Evolutionary conservation across 2,888 invertebrate genomes (phyloP), one percentile per base, ranked within the genome.

Genomic region (Fragum fragum): DNA sequence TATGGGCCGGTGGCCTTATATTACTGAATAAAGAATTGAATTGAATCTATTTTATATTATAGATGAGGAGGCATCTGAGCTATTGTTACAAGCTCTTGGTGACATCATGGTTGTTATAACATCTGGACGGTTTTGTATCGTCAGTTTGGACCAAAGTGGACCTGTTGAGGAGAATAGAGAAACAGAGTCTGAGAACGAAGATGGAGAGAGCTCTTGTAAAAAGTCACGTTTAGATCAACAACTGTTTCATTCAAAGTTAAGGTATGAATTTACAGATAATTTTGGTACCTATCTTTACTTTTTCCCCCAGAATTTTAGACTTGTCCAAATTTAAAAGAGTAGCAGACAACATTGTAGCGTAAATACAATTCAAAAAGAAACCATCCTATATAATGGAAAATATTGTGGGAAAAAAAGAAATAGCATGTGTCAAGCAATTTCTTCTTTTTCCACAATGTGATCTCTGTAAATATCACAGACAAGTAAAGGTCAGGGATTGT

Each of bases 221-320:
- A 88, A 89, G 76, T 86, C 86, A 26, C 88, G 89, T 66, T 75
- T 91, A 36, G 91, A 91, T 81, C 90, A 91, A 74, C 91, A 92
- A 70, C 73, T 88, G 47, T 93, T 92, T 76, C 92, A 93, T 82
- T 87, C 88, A 47, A 83, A 86, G 28, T 86, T 92, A 69, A 89
- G 90, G 92, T 92, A 79, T 39, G 39, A 39, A 14, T 9, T n/a
- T 39, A 14, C 39, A 39, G 6, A 39, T 39, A 9, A 9, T 39
- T 9, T 39, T 9, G 39, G 14, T 6, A 39, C 39, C 14, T 9
- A 39, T 6, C 39, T 39, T 6, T 39, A 39, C 39, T 14, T 39
- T 39, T 39, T 39, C 14, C n/a, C n/a, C n/a, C n/a, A n/a, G n/a
- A n/a, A n/a, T n/a, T n/a, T n/a, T n/a, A n/a, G n/a, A n/a, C n/a